Conservation (phyloP, 2,888 invertebrate species). For the Lochmaea crataegi region DNA sequence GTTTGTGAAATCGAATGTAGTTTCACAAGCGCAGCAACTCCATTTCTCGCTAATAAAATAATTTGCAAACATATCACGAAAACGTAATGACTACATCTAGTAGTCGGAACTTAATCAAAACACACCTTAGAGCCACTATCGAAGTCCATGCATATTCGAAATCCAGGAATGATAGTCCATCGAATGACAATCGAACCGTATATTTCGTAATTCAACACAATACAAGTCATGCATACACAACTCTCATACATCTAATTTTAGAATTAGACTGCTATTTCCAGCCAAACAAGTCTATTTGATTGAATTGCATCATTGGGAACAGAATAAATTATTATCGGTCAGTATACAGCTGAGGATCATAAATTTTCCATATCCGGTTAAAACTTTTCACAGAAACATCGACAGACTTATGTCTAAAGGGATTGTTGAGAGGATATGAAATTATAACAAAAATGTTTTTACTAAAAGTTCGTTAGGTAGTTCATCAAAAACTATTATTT, state of each 20-base stretch:
- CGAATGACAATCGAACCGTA: conserved; percentile 51
- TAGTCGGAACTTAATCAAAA: conserved; percentile 28
- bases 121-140: conserved; percentile 43
- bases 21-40: not conserved
- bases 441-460: too few relatives aligned
- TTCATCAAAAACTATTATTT: too few relatives aligned
- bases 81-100: not conserved
- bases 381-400: too few relatives aligned
- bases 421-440: too few relatives aligned
- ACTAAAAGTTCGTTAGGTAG: too few relatives aligned
- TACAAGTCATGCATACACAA: conserved; percentile 55
- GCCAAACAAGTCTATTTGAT: conserved; percentile 61
- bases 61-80: not conserved
- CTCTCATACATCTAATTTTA: conserved; percentile 60
- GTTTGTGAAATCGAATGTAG: too few relatives aligned
- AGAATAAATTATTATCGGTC: conserved; percentile 55
- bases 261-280: conserved; percentile 58
- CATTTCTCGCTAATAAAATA: not conserved
- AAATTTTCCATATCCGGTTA: conserved; percentile 5
- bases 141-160: conserved; percentile 38
- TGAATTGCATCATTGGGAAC: conserved; percentile 57
- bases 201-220: conserved; percentile 50
- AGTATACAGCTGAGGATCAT: conserved; percentile 16
- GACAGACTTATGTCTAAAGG: too few relatives aligned
- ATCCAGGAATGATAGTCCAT: conserved; percentile 47